phyloP scores from a whole-genome alignment of 2,888 invertebrate genomes.

The Sipha maydis region DNA sequence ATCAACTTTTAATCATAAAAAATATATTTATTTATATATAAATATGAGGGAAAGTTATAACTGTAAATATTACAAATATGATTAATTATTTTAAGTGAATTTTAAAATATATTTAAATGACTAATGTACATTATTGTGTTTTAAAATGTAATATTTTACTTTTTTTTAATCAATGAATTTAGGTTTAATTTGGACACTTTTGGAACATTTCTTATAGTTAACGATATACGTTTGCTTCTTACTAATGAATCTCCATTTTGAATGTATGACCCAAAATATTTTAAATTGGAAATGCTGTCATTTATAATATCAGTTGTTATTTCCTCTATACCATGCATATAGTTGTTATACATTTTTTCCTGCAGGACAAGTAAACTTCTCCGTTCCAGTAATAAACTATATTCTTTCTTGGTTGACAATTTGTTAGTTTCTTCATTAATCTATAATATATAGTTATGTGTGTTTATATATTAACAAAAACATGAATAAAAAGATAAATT shows the following conservation, averaged over 20 bases:
- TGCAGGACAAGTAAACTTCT: slow-evolving; percentile 88
- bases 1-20: slow-evolving; percentile 25
- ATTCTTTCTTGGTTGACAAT: slow-evolving; percentile 68
- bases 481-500: too few relatives aligned
- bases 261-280: slow-evolving; percentile 73
- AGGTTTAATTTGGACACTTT: slow-evolving; percentile 80
- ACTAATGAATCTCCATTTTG: slow-evolving; percentile 71
- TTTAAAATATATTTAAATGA: slow-evolving; percentile 55
- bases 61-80: slow-evolving; percentile 55
- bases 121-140: slow-evolving; percentile 48
- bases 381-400: slow-evolving; percentile 84
- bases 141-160: slow-evolving; percentile 13
- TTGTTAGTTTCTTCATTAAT: slow-evolving; percentile 62
- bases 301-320: slow-evolving; percentile 74
- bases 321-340: slow-evolving; percentile 89
- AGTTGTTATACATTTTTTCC: slow-evolving; percentile 83
- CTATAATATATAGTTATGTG: slow-evolving; percentile 62
- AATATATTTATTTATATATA: slow-evolving; percentile 24
- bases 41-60: slow-evolving; percentile 29
- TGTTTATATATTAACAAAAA: too few relatives aligned
- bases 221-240: slow-evolving; percentile 81
- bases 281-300: slow-evolving; percentile 74
- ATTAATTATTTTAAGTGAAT: slow-evolving; percentile 52
- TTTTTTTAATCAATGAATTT: slow-evolving; percentile 21
- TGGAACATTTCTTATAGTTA: slow-evolving; percentile 94